Conservation (phyloP, 2,888 invertebrate species). For the Drosophila pseudotalamancana region DNA sequence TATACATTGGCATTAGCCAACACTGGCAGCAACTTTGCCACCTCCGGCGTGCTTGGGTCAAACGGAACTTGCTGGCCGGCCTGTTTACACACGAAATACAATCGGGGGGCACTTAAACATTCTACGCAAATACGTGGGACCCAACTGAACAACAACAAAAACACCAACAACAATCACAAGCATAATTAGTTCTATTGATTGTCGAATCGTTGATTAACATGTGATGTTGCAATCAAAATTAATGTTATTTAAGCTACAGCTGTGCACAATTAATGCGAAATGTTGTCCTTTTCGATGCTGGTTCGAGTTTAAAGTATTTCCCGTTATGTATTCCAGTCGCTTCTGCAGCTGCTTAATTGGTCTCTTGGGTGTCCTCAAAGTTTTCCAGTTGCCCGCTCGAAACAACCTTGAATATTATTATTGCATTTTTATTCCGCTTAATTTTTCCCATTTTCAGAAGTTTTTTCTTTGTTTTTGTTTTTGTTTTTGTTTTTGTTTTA, state of each 20-base stretch:
- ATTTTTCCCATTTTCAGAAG: slow-evolving; percentile 36
- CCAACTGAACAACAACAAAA: background rate
- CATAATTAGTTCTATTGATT: slow-evolving; percentile 53
- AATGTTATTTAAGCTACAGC: slow-evolving; percentile 13
- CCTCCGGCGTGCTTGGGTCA: slow-evolving; percentile 14
- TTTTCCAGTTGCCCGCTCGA: slow-evolving; percentile 11
- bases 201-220: slow-evolving; percentile 44
- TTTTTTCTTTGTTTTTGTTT: no score
- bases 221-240: slow-evolving; percentile 19
- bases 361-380: slow-evolving; percentile 41
- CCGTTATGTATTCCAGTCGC: slow-evolving; percentile 36
- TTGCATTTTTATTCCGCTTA: slow-evolving; percentile 24
- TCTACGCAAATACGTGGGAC: slow-evolving; percentile 25
- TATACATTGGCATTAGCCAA: slow-evolving; percentile 39
- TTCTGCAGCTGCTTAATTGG: slow-evolving; percentile 23
- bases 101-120: slow-evolving; percentile 35
- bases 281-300: background rate
- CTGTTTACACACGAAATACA: slow-evolving; percentile 19
- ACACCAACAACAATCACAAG: slow-evolving; percentile 27
- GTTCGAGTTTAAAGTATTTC: slow-evolving; percentile 19
- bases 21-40: background rate
- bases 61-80: slow-evolving; percentile 1
- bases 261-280: slow-evolving; percentile 12
- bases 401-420: slow-evolving; percentile 34
- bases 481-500: no score